phyloP scores from a whole-genome alignment of 2,797 vertebrate genomes.

The Rhabdomys pumilio region DNA sequence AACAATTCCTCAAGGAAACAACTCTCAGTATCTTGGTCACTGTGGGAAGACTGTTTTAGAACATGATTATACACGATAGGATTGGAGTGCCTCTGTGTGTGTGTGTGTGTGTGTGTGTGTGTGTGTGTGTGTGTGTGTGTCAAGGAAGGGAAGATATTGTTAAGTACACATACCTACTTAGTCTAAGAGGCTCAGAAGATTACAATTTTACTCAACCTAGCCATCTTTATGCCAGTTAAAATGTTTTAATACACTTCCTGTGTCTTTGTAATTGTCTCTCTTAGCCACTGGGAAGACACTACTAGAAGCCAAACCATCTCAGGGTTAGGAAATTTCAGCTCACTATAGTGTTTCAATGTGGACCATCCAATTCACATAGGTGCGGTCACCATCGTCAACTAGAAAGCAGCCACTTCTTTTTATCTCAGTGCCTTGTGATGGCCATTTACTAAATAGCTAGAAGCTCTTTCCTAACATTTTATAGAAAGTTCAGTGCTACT shows the following conservation, averaged over 20 bases:
- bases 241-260: conserved; percentile 24
- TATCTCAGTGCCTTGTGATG: not conserved
- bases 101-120: not conserved
- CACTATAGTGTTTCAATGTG: not conserved
- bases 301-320: not conserved
- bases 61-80: not conserved
- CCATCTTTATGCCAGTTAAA: conserved; percentile 19
- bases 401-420: not conserved
- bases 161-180: not conserved
- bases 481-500: not conserved
- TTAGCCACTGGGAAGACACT: not conserved
- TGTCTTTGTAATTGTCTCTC: not conserved
- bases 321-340: not conserved
- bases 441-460: not conserved
- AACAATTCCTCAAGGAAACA: not conserved
- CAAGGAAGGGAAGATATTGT: not conserved
- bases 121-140: not conserved
- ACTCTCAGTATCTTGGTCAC: not conserved
- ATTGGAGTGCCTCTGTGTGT: not conserved
- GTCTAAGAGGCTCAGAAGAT: not conserved
- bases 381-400: not conserved
- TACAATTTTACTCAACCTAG: conserved; percentile 35
- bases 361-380: not conserved
- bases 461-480: not conserved
- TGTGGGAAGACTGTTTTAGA: conserved; percentile 30